Percentiles rank a stretch among this genome's conserved stretches.
phyloP scores from a whole-genome alignment of 1,140 invertebrate species.

The Panagrolaimus sp. region DNA sequence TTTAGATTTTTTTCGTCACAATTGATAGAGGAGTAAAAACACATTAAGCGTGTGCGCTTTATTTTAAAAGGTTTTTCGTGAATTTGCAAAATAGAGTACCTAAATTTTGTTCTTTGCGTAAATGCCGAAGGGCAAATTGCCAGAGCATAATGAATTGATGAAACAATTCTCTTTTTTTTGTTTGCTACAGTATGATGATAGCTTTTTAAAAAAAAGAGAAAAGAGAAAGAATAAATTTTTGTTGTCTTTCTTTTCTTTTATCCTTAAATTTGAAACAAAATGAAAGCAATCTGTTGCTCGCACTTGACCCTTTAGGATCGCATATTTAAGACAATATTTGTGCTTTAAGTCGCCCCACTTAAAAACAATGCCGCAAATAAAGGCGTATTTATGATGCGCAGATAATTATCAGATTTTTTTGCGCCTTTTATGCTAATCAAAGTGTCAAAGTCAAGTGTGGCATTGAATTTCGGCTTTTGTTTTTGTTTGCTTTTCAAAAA shows the following conservation, averaged over 20 bases:
- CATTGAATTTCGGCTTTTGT: too few species aligned
- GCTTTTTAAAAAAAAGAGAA: neutral
- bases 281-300: too few species aligned
- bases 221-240: neutral
- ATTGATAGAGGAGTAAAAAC: constrained; percentile 14
- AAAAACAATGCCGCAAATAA: too few species aligned
- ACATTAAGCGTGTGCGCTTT: constrained; percentile 18
- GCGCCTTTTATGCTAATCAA: too few species aligned
- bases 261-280: too few species aligned
- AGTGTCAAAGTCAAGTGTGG: too few species aligned
- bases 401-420: too few species aligned
- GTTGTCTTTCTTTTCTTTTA: neutral
- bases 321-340: too few species aligned
- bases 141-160: constrained; percentile 4
- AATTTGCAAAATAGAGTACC: neutral
- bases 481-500: too few species aligned
- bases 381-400: too few species aligned
- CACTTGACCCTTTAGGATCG: too few species aligned
- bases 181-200: neutral
- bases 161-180: neutral
- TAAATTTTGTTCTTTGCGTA: neutral
- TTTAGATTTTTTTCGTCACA: constrained; percentile 9
- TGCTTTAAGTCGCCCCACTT: too few species aligned
- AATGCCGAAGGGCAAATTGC: neutral
- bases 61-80: constrained; percentile 13